These are phyloP conservation scores for Eumerus sabulonum DNA, from an alignment of 2,888 invertebrate species.

Conservation along the genomic window DNA sequence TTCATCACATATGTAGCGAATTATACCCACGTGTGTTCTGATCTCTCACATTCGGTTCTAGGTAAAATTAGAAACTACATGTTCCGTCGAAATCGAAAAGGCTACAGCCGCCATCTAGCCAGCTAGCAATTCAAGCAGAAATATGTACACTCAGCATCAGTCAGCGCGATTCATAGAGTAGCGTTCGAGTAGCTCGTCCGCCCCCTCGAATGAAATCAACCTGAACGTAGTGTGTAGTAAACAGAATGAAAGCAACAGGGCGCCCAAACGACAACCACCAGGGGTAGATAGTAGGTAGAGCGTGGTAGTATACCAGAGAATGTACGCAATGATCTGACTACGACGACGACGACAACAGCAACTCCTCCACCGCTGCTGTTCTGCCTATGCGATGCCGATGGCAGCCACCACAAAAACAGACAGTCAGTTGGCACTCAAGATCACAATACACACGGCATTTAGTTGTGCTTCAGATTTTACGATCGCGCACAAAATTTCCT, in stretches of 20 bases:
- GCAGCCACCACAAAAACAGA: conserved; percentile 62
- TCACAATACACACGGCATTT: conserved; percentile 61
- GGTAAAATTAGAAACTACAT: conserved; percentile 48
- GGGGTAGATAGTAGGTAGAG: conserved; percentile 20
- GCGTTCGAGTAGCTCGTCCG: conserved; percentile 41
- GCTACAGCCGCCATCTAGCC: background rate
- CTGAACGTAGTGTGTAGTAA: conserved; percentile 62
- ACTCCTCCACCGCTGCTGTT: conserved; percentile 36
- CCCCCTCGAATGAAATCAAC: conserved; percentile 52
- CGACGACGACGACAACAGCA: conserved; percentile 41
- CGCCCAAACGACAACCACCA: conserved; percentile 34
- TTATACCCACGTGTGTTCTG: too few relatives aligned
- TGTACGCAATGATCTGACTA: conserved; percentile 60
- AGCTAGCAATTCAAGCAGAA: conserved; percentile 39
- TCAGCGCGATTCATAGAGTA: conserved; percentile 41
- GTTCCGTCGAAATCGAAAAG: conserved; percentile 41
- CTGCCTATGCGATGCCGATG: conserved; percentile 33
- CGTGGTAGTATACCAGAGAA: conserved; percentile 23
- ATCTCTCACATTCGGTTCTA: background rate
- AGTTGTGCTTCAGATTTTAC: conserved; percentile 64
- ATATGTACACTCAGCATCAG: conserved; percentile 39
- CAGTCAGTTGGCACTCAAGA: conserved; percentile 65
- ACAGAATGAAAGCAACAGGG: conserved; percentile 55
- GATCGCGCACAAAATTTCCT: conserved; percentile 50
- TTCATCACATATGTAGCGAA: too few relatives aligned